Percentiles rank a stretch among this genome's conserved stretches.
Conservation (phyloP, 2,797 vertebrate species). For the Bradypodion pumilum region DNA sequence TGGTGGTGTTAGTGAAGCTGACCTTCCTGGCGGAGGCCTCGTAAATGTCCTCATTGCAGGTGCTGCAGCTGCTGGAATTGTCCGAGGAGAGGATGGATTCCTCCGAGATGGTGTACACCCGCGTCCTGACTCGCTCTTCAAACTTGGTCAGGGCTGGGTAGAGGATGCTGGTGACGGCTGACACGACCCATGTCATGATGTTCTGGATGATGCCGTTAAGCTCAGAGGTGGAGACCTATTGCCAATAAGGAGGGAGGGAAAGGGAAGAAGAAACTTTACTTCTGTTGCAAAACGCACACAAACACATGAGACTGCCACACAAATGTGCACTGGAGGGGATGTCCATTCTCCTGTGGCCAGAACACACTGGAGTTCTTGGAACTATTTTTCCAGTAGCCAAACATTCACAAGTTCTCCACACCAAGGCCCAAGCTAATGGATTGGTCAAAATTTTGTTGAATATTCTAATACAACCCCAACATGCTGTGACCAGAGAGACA, state of each 20-base stretch:
- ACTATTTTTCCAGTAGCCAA: too few relatives aligned
- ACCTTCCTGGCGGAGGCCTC: slow-evolving; percentile 35
- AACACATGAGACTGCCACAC: background rate
- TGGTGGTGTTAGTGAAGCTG: slow-evolving; percentile 26
- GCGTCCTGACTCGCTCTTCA: slow-evolving; percentile 57
- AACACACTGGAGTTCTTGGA: too few relatives aligned
- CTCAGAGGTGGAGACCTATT: slow-evolving; percentile 12
- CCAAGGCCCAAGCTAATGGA: too few relatives aligned
- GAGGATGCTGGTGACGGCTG: slow-evolving; percentile 68
- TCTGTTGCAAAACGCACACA: background rate
- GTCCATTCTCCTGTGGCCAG: too few relatives aligned
- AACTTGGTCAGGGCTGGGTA: slow-evolving; percentile 70
- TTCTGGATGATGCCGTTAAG: slow-evolving; percentile 66
- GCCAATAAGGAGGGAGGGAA: background rate
- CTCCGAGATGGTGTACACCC: slow-evolving; percentile 30
- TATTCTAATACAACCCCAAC: too few relatives aligned
- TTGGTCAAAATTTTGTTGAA: too few relatives aligned
- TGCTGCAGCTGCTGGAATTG: slow-evolving; percentile 66
- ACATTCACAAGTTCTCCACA: too few relatives aligned
- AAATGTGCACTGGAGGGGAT: background rate
- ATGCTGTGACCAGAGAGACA: too few relatives aligned
- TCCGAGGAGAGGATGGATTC: slow-evolving; percentile 60
- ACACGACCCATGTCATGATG: slow-evolving; percentile 71
- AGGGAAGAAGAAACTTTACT: background rate
- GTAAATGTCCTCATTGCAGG: slow-evolving; percentile 58